A percentile compares a stretch with the other conserved stretches of the same genome.
These are phyloP conservation scores for Sphaeramia orbicularis DNA, from an alignment of 2,797 vertebrate species.

Conservation along the genomic window DNA sequence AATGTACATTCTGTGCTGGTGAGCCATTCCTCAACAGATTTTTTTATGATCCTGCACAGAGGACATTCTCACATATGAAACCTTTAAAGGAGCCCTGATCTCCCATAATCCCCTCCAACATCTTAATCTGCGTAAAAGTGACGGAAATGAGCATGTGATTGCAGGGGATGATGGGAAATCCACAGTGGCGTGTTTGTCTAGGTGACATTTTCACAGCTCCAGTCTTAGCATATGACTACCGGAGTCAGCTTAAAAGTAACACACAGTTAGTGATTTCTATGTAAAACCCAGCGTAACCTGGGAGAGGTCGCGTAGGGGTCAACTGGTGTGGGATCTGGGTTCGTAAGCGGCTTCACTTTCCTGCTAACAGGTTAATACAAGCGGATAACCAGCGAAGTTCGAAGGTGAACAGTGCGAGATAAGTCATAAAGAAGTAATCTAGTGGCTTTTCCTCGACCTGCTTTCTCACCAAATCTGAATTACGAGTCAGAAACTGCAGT, in stretches of 20 bases:
- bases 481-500: neutral
- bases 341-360: slow-evolving; percentile 35
- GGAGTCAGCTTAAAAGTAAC: slow-evolving; percentile 32
- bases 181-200: slow-evolving; percentile 65
- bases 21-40: slow-evolving; percentile 62
- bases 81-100: slow-evolving; percentile 39
- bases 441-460: slow-evolving; percentile 27
- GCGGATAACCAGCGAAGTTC: slow-evolving; percentile 6
- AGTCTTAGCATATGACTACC: slow-evolving; percentile 45
- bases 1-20: neutral
- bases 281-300: slow-evolving; percentile 7
- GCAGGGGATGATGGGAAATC: slow-evolving; percentile 31
- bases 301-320: slow-evolving; percentile 42
- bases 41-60: slow-evolving; percentile 8
- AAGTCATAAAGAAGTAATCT: slow-evolving; percentile 41
- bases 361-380: slow-evolving; percentile 31
- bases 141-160: slow-evolving; percentile 67
- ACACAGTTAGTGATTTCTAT: neutral
- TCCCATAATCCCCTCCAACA: slow-evolving; percentile 48
- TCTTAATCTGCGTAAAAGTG: slow-evolving; percentile 57
- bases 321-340: slow-evolving; percentile 28
- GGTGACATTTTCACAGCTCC: slow-evolving; percentile 47
- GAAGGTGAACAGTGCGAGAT: slow-evolving; percentile 28
- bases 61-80: slow-evolving; percentile 32
- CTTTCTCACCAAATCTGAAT: slow-evolving; percentile 15